Evolutionary conservation across 2,797 vertebrate species (phyloP).

Genomic region (Microctenopoma lineatum): DNA sequence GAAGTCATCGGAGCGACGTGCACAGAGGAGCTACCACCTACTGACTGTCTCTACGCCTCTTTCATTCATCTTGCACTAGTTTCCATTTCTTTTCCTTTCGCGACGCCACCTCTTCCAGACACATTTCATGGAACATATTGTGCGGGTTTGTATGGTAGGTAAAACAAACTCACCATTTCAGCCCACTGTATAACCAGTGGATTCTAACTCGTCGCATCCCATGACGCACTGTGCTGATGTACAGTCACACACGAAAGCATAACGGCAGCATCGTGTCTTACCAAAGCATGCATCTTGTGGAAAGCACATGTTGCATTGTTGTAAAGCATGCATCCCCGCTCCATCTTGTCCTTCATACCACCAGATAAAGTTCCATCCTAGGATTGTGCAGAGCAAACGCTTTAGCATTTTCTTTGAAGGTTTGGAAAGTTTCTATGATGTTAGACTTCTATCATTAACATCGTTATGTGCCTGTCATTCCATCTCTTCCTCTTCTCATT

Average conservation of each 20-base stretch:
- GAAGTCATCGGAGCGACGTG: constrained; percentile 25
- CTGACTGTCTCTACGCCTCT: background rate
- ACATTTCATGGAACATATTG: background rate
- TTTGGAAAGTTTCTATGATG: background rate
- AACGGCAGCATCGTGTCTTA: constrained; percentile 31
- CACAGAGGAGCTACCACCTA: background rate
- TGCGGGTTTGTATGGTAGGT: background rate
- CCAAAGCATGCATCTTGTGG: constrained; percentile 61
- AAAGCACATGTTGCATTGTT: constrained; percentile 49
- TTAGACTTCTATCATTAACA: constrained; percentile 12
- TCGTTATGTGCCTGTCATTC: constrained; percentile 42
- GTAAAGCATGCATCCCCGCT: constrained; percentile 71
- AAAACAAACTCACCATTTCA: background rate
- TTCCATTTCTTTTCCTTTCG: constrained; percentile 6
- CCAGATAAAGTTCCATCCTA: background rate
- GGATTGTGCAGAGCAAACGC: constrained; percentile 3
- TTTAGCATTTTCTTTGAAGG: background rate
- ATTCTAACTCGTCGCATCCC: background rate
- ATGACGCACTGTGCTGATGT: background rate
- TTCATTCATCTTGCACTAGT: constrained; percentile 1
- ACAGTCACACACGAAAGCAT: constrained; percentile 1
- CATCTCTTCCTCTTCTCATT: constrained; percentile 13
- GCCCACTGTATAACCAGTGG: background rate
- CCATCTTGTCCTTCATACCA: constrained; percentile 21
- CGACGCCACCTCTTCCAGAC: background rate